Evolutionary conservation across 2,113 vertebrate species (phyloP).

Genomic region (Machaerirhynchus nigripectus): DNA sequence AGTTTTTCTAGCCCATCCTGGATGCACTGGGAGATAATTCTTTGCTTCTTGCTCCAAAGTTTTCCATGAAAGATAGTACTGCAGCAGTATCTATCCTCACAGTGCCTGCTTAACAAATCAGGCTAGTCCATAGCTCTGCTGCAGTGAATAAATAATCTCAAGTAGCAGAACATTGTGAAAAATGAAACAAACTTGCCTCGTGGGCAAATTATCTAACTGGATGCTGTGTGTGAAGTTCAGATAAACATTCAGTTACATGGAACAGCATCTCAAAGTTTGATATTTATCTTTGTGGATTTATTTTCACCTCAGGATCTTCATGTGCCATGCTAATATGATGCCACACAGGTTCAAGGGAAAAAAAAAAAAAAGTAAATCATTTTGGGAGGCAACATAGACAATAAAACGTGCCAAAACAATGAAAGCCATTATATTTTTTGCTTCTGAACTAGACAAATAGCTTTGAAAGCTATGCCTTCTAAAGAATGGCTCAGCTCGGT

Average conservation of each 20-base stretch:
- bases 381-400: neutral
- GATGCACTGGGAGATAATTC: neutral
- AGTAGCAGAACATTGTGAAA: constrained; percentile 55
- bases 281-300: constrained; percentile 52
- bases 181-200: constrained; percentile 20
- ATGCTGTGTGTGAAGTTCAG: constrained; percentile 37
- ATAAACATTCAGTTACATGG: constrained; percentile 31
- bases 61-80: neutral
- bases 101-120: constrained; percentile 16
- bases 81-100: constrained; percentile 2
- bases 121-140: constrained; percentile 30
- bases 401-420: neutral
- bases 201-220: constrained; percentile 55
- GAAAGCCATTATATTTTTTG: neutral
- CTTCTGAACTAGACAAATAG: constrained; percentile 31
- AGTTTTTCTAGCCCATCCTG: constrained; percentile 5
- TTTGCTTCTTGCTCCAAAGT: neutral
- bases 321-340: neutral
- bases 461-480: neutral
- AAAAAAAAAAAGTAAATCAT: neutral
- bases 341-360: neutral
- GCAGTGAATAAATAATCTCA: constrained; percentile 60
- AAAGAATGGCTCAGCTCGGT: neutral
- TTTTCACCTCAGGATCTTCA: constrained; percentile 54
- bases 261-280: constrained; percentile 20